Conservation (phyloP, 2,113 vertebrate species). For the Tragelaphus strepsiceros region DNA sequence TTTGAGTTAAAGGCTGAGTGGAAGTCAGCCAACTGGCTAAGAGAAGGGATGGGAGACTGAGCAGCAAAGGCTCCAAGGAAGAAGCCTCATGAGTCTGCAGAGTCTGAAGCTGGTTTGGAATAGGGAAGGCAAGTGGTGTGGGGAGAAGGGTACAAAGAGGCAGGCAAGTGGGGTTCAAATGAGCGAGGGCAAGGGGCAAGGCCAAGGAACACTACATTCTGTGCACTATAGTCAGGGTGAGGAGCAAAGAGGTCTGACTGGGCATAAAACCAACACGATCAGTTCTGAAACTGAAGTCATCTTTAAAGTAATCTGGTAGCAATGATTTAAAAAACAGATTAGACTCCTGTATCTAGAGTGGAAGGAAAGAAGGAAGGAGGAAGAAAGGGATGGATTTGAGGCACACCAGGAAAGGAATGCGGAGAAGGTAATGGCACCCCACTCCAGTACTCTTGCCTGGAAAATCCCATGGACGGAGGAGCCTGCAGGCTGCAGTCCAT, state of each 20-base stretch:
- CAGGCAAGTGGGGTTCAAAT: background rate
- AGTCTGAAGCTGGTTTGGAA: background rate
- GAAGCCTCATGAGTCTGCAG: background rate
- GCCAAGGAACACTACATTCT: background rate
- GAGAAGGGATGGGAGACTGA: rapidly evolving
- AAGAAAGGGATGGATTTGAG: too few species aligned
- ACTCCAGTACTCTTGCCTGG: too few species aligned
- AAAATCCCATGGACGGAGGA: too few species aligned
- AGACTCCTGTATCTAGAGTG: background rate
- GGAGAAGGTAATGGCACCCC: too few species aligned
- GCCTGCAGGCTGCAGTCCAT: too few species aligned
- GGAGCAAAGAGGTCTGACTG: background rate
- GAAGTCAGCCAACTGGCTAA: background rate
- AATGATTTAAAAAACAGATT: background rate
- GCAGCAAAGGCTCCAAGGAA: background rate
- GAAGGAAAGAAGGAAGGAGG: too few species aligned
- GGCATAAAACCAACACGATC: background rate
- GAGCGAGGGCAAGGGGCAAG: background rate
- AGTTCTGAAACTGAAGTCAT: background rate
- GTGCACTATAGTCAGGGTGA: rapidly evolving
- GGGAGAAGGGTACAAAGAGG: background rate
- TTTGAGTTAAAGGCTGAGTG: background rate
- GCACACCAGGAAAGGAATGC: background rate
- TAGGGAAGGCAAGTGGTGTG: background rate
- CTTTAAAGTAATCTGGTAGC: background rate